phyloP scores from a whole-genome alignment of 1,140 invertebrate genomes.

The Linepithema humile region DNA sequence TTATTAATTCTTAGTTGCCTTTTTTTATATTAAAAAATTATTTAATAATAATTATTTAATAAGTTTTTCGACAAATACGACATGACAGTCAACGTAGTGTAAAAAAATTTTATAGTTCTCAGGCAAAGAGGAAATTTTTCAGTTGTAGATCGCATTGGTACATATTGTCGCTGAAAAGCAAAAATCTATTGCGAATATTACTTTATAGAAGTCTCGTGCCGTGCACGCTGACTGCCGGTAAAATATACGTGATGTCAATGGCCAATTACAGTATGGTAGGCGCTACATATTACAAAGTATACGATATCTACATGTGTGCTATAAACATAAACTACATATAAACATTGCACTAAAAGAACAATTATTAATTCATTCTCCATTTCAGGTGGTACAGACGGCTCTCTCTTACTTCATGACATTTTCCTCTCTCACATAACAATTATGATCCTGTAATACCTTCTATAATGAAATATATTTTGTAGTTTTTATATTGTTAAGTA shows the following conservation, averaged over 20 bases:
- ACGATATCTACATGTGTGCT: not conserved
- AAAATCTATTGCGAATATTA: not conserved
- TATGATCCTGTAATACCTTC: not conserved
- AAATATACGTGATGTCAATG: constrained; percentile 15
- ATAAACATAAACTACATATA: too few species aligned
- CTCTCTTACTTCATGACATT: not conserved
- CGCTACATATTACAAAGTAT: not conserved
- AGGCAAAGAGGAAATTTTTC: not conserved
- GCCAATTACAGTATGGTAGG: not conserved
- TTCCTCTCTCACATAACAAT: not conserved
- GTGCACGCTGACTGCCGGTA: not conserved
- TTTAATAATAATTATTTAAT: not conserved
- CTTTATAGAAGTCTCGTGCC: not conserved
- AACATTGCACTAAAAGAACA: not conserved
- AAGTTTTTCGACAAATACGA: too few species aligned
- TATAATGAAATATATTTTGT: not conserved
- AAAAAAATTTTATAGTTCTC: too few species aligned
- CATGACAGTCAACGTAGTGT: too few species aligned
- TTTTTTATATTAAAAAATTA: not conserved
- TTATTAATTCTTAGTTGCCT: too few species aligned
- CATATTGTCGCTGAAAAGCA: not conserved
- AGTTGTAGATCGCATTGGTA: not conserved
- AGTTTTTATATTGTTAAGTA: not conserved
- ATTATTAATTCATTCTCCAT: not conserved
- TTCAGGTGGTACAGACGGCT: not conserved